Percentiles rank a stretch among this genome's conserved stretches.
These are phyloP conservation scores for Pangasius mekongensis DNA, from an alignment of 2,797 vertebrate genomes.

Conservation along the genomic window DNA sequence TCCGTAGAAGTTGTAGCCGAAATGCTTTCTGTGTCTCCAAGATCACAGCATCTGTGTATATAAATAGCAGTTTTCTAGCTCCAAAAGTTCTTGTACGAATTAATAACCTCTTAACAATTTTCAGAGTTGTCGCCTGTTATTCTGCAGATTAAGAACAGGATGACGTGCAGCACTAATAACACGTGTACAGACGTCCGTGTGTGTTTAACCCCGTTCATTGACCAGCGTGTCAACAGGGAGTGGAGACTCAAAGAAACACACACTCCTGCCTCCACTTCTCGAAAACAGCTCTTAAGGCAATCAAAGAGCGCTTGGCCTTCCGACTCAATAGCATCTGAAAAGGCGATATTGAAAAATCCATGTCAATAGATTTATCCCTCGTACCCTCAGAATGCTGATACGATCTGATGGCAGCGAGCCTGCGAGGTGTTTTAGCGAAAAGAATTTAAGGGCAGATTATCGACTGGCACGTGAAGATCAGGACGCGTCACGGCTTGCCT, in stretches of 20 bases:
- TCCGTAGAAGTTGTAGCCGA: neutral
- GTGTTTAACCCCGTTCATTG: constrained; percentile 49
- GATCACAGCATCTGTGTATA: neutral
- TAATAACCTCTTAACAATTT: neutral
- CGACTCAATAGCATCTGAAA: constrained; percentile 48
- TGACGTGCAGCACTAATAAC: neutral
- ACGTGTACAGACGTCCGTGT: neutral
- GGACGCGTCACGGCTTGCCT: neutral
- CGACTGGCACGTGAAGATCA: constrained; percentile 17
- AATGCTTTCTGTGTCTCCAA: neutral
- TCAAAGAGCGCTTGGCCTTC: constrained; percentile 50
- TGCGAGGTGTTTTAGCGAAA: constrained; percentile 32
- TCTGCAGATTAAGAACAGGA: neutral
- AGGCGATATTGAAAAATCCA: constrained; percentile 51
- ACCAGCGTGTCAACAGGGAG: constrained; percentile 41
- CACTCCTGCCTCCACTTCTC: constrained; percentile 43
- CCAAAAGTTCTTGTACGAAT: neutral
- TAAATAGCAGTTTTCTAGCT: neutral
- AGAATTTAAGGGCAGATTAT: constrained; percentile 31
- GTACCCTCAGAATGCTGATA: constrained; percentile 50
- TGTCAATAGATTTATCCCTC: constrained; percentile 48
- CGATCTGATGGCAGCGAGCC: constrained; percentile 40
- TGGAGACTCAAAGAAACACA: constrained; percentile 39
- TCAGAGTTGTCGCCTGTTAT: neutral
- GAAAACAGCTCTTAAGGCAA: constrained; percentile 53